Conservation (phyloP, 2,113 vertebrate species). For the Apodemus speciosus region DNA sequence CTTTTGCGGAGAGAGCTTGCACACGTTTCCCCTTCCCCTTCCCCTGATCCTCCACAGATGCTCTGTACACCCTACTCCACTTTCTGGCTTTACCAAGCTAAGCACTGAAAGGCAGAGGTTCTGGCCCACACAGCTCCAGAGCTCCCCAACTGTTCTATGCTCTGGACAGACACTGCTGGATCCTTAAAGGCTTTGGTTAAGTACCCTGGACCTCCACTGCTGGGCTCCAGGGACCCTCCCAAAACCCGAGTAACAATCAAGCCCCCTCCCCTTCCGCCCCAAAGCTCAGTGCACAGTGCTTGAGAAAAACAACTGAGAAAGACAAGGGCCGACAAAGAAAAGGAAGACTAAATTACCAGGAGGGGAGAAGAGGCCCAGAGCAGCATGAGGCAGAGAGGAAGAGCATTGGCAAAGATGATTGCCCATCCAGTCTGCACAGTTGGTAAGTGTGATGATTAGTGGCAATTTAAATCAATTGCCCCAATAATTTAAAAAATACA, state of each 20-base stretch:
- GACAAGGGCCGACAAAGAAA: constrained; percentile 66
- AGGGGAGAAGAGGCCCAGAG: constrained; percentile 58
- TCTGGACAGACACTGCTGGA: not conserved
- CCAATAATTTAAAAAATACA: constrained; percentile 80
- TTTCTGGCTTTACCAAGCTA: not conserved
- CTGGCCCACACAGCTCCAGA: not conserved
- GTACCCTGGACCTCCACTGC: not conserved
- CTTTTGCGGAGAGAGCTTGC: not conserved
- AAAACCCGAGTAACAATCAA: not conserved
- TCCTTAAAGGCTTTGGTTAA: not conserved
- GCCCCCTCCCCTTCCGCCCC: not conserved
- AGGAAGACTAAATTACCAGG: constrained; percentile 67
- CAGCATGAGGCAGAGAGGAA: constrained; percentile 74
- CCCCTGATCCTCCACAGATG: not conserved
- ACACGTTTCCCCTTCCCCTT: not conserved
- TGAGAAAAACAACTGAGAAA: constrained; percentile 54
- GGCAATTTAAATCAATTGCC: constrained; percentile 81
- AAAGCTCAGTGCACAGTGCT: constrained; percentile 47
- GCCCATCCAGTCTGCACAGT: constrained; percentile 70
- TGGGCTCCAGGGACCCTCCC: not conserved
- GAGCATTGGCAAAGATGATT: constrained; percentile 60
- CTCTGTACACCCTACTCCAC: not conserved
- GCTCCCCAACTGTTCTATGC: not conserved
- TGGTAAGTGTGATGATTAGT: constrained; percentile 77
- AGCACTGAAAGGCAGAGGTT: not conserved